phyloP scores from a whole-genome alignment of 2,113 vertebrate species.

The Kryptolebias marmoratus region DNA sequence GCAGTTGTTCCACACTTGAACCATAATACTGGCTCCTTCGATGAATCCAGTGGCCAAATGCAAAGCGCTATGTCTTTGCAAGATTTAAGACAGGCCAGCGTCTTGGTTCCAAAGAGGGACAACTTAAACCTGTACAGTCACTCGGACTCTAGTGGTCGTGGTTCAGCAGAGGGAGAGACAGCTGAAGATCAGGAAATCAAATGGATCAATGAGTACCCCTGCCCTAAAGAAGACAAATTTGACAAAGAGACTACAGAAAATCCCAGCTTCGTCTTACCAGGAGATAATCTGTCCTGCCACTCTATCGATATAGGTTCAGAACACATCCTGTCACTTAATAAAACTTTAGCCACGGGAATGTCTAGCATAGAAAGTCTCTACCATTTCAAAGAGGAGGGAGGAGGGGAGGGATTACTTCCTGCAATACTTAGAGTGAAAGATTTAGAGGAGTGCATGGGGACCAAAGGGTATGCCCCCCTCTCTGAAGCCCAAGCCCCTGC shows the following conservation, averaged over 20 bases:
- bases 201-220: constrained; percentile 85
- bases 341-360: constrained; percentile 45
- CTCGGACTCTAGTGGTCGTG: constrained; percentile 84
- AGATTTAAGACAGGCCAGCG: constrained; percentile 76
- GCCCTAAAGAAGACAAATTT: constrained; percentile 69
- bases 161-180: constrained; percentile 88
- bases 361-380: constrained; percentile 77
- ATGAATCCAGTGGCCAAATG: constrained; percentile 24
- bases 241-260: constrained; percentile 60
- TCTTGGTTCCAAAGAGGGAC: constrained; percentile 71
- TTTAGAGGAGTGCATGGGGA: constrained; percentile 65
- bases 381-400: constrained; percentile 74
- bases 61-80: constrained; percentile 58
- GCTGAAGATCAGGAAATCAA: constrained; percentile 92
- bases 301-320: constrained; percentile 76
- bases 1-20: constrained; percentile 62
- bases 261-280: constrained; percentile 81
- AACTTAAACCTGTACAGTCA: constrained; percentile 64
- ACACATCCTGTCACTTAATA: constrained; percentile 41
- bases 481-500: constrained; percentile 63
- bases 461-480: constrained; percentile 67
- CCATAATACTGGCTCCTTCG: constrained; percentile 39
- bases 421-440: constrained; percentile 66
- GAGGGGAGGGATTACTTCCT: constrained; percentile 72
- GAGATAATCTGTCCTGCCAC: constrained; percentile 82